Evolutionary conservation across 2,888 invertebrate species (phyloP).

Genomic region (Bellardia pandia): DNA sequence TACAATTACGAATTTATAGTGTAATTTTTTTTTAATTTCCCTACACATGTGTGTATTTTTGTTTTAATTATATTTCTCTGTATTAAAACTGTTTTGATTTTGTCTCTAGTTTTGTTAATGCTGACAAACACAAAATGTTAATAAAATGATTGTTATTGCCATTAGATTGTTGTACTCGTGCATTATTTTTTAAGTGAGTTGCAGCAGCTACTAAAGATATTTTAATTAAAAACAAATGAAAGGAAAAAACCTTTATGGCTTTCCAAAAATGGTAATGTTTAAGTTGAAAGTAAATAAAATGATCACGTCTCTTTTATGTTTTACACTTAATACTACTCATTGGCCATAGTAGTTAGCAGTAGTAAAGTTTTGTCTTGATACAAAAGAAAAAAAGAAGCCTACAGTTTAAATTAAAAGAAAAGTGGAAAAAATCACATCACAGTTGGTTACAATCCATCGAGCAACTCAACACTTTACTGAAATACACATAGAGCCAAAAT

Average conservation of each 20-base stretch:
- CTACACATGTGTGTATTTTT: neutral
- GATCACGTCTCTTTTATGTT: slow-evolving; percentile 55
- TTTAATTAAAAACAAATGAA: slow-evolving; percentile 71
- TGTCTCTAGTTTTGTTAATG: slow-evolving; percentile 33
- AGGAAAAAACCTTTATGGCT: slow-evolving; percentile 71
- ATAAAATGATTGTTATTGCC: slow-evolving; percentile 66
- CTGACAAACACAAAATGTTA: slow-evolving; percentile 51
- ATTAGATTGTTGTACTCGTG: slow-evolving; percentile 45
- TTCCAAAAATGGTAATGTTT: slow-evolving; percentile 64
- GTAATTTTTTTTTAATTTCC: slow-evolving; percentile 6
- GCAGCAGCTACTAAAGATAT: slow-evolving; percentile 32
- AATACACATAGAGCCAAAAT: neutral
- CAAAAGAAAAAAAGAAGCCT: slow-evolving; percentile 13
- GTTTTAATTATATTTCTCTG: neutral
- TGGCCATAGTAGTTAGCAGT: slow-evolving; percentile 10
- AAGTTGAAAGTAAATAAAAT: slow-evolving; percentile 57
- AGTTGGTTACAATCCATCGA: slow-evolving; percentile 19
- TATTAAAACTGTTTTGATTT: neutral
- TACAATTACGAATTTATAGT: slow-evolving; percentile 16
- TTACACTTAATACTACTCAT: slow-evolving; percentile 44
- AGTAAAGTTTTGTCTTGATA: slow-evolving; percentile 9
- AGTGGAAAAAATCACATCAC: neutral
- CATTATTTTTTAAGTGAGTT: slow-evolving; percentile 36
- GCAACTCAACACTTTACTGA: neutral
- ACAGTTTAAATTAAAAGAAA: slow-evolving; percentile 8